Evolutionary conservation across 64 coral and sea anemone genomes (phyloP).

Genomic region (Pocillopora damicornis): DNA sequence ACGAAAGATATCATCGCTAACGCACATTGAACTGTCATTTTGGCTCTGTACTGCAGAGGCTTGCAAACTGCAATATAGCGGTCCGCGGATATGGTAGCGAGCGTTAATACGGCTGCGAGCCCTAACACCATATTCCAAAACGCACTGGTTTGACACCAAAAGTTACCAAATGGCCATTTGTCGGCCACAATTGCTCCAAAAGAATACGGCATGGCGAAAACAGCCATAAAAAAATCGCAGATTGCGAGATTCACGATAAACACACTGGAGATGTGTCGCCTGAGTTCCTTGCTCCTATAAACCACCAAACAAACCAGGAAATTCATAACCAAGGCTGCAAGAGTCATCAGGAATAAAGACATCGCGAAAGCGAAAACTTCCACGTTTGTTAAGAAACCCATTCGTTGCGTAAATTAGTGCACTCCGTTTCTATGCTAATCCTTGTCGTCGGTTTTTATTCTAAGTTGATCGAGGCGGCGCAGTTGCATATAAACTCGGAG

Average conservation of each 20-base stretch:
- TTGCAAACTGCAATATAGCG: constrained; percentile 94
- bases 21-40: constrained; percentile 92
- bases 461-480: not conserved
- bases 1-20: constrained; percentile 77
- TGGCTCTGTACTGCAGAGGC: constrained; percentile 91
- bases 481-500: not conserved
- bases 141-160: constrained; percentile 79
- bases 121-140: constrained; percentile 94
- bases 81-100: constrained; percentile 88
- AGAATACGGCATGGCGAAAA: constrained; percentile 94
- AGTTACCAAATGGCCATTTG: constrained; percentile 74
- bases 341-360: constrained; percentile 76
- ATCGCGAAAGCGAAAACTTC: constrained; percentile 65
- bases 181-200: constrained; percentile 71
- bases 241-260: constrained; percentile 94
- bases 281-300: constrained; percentile 80
- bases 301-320: constrained; percentile 96
- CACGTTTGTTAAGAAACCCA: constrained; percentile 45
- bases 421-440: not conserved
- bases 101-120: constrained; percentile 77
- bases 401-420: not conserved
- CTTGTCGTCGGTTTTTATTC: not conserved
- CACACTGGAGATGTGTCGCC: constrained; percentile 88
- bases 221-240: constrained; percentile 89
- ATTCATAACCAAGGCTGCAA: constrained; percentile 86